Conservation (phyloP, 2,113 vertebrate genomes). For the Rhinopithecus roxellana region DNA sequence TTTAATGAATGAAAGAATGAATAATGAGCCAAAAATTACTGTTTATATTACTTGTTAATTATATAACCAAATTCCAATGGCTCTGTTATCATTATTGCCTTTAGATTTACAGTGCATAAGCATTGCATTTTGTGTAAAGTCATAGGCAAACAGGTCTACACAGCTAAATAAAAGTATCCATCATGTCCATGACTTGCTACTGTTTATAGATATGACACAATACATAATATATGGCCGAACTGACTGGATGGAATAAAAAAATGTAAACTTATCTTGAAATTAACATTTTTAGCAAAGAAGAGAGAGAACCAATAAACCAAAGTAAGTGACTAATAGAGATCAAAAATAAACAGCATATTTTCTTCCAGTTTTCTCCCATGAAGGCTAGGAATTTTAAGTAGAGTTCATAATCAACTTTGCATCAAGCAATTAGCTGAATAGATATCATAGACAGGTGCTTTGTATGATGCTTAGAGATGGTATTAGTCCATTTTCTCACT, state of each 20-base stretch:
- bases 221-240: not conserved
- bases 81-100: not conserved
- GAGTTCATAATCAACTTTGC: not conserved
- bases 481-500: no score
- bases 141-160: not conserved
- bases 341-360: not conserved
- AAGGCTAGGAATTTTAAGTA: not conserved
- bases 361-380: not conserved
- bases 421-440: not conserved
- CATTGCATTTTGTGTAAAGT: not conserved
- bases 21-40: not conserved
- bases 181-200: not conserved
- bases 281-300: not conserved
- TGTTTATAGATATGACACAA: not conserved
- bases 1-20: not conserved
- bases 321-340: not conserved
- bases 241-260: not conserved
- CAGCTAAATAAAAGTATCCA: not conserved
- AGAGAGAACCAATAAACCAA: not conserved
- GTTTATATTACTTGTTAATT: not conserved
- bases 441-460: not conserved
- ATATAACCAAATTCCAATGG: not conserved
- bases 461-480: rapidly evolving
- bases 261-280: not conserved
- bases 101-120: not conserved